Percentiles rank a stretch among this genome's conserved stretches.
These are phyloP conservation scores for Steinernema scapterisci DNA, from an alignment of 2,888 invertebrate species.

Conservation along the genomic window DNA sequence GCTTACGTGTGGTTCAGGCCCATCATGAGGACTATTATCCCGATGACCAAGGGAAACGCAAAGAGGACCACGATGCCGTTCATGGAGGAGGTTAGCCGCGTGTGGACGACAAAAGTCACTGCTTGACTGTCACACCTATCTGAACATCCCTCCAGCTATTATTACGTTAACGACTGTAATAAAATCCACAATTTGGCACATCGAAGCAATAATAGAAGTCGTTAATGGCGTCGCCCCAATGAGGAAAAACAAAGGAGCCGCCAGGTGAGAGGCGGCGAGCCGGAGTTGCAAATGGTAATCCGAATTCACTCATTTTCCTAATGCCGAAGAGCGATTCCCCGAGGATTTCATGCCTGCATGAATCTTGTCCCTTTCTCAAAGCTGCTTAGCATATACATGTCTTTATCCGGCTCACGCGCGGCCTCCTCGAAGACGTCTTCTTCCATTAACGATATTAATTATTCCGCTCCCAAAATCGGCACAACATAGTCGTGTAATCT, in stretches of 20 bases:
- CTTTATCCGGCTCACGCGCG: not conserved
- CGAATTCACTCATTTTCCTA: no score
- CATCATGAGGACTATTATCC: slow-evolving; percentile 16
- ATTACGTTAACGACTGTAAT: slow-evolving; percentile 21
- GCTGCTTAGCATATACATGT: not conserved
- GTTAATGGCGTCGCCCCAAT: not conserved
- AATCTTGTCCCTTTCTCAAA: not conserved
- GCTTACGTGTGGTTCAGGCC: slow-evolving; percentile 11
- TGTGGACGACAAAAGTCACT: not conserved
- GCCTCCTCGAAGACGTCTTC: not conserved
- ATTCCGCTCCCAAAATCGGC: not conserved
- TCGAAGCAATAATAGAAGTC: slow-evolving; percentile 19
- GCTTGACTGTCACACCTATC: not conserved
- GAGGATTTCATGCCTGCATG: not conserved
- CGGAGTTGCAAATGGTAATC: no score
- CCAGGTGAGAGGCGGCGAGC: not conserved
- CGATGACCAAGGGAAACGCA: slow-evolving; percentile 5
- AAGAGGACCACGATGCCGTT: slow-evolving; percentile 23
- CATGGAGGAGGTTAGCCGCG: not conserved
- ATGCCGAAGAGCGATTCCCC: not conserved
- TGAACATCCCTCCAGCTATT: slow-evolving; percentile 9
- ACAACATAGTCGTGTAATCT: not conserved
- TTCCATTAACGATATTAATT: slow-evolving; percentile 24
- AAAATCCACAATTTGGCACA: slow-evolving; percentile 24
- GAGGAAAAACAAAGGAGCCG: not conserved